Percentiles rank a stretch among this genome's conserved stretches.
Conservation (phyloP, 2,797 vertebrate species). For the Nyctibius grandis region DNA sequence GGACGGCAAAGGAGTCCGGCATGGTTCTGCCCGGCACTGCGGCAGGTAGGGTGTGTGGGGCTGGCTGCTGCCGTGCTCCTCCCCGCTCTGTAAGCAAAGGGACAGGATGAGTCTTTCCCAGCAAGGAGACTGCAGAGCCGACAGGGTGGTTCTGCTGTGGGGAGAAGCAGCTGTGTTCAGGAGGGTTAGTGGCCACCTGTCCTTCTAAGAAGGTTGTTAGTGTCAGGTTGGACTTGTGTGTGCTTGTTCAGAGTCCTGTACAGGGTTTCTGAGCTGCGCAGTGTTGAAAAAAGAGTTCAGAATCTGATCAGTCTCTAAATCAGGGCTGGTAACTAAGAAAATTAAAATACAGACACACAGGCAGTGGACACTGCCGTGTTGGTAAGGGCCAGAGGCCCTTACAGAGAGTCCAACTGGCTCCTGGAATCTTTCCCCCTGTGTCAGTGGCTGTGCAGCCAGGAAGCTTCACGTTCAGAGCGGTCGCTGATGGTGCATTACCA, state of each 20-base stretch:
- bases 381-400: not conserved
- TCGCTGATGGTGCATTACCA: constrained; percentile 59
- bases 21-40: not conserved
- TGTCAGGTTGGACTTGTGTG: not conserved
- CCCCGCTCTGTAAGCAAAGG: not conserved
- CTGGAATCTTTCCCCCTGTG: not conserved
- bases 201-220: not conserved
- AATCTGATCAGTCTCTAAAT: not conserved
- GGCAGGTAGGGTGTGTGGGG: not conserved
- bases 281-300: not conserved
- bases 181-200: not conserved
- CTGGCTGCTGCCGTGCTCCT: not conserved
- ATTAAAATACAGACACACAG: not conserved
- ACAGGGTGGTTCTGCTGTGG: not conserved
- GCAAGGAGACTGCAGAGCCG: not conserved
- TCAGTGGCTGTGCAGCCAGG: not conserved
- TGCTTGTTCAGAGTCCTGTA: not conserved
- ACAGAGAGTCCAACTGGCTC: not conserved
- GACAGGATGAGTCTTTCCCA: not conserved
- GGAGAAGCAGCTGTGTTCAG: not conserved
- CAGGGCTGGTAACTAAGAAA: not conserved
- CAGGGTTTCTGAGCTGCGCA: fast-evolving
- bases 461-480: not conserved
- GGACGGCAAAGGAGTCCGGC: constrained; percentile 81
- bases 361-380: fast-evolving